Evolutionary conservation across 2,113 vertebrate genomes (phyloP).

Genomic region (Lycaon pictus): DNA sequence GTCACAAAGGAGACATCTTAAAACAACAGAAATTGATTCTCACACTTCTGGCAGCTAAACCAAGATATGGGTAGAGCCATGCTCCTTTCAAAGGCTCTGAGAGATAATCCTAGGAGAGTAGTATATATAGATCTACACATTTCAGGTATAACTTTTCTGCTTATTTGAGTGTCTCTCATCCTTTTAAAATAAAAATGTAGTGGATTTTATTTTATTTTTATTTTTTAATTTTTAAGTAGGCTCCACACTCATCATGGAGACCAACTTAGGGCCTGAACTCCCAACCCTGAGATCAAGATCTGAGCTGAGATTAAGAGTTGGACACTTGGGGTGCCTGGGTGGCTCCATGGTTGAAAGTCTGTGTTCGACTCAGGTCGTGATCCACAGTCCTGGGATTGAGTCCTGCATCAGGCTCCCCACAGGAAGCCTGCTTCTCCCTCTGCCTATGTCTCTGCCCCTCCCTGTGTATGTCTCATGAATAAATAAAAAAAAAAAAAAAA

Average conservation of each 20-base stretch:
- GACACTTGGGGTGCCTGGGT: neutral
- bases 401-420: too few relatives aligned
- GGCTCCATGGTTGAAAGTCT: too few relatives aligned
- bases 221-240: neutral
- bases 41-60: neutral
- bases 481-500: neutral
- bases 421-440: too few relatives aligned
- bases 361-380: too few relatives aligned
- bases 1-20: neutral
- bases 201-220: neutral
- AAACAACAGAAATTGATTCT: neutral
- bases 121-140: neutral
- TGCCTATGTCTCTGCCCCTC: too few relatives aligned
- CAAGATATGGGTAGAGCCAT: neutral
- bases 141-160: neutral
- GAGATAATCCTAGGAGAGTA: neutral
- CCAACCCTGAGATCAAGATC: neutral
- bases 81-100: neutral
- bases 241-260: neutral
- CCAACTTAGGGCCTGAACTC: neutral
- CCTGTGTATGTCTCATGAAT: too few relatives aligned
- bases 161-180: neutral
- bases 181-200: neutral
- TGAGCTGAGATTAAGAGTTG: neutral
- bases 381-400: too few relatives aligned